Evolutionary conservation across 1,140 invertebrate genomes (phyloP).

Genomic region (Tetraneura akinire): DNA sequence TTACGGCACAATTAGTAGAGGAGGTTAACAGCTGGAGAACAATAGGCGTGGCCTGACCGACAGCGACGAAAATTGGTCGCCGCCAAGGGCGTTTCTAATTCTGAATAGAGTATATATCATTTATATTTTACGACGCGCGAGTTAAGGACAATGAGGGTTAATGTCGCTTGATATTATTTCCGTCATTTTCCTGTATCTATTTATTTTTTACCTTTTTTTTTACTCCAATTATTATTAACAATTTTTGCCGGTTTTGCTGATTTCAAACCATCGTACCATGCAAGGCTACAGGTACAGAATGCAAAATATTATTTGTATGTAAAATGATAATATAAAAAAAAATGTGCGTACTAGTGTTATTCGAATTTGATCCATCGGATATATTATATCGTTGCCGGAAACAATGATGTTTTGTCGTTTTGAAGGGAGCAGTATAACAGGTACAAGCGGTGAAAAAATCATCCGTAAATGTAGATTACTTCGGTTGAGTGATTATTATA

Average conservation of each 20-base stretch:
- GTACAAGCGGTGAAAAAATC: not conserved
- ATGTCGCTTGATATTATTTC: not conserved
- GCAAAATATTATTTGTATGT: not conserved
- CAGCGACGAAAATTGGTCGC: too few relatives aligned
- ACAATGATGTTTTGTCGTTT: slow-evolving; percentile 5
- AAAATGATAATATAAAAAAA: too few relatives aligned
- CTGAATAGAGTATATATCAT: too few relatives aligned
- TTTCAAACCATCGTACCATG: slow-evolving; percentile 37
- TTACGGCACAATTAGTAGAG: too few relatives aligned
- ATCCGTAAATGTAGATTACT: not conserved
- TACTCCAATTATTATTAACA: slow-evolving; percentile 29
- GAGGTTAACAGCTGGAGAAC: too few relatives aligned
- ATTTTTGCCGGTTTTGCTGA: slow-evolving; percentile 24
- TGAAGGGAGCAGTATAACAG: too few relatives aligned
- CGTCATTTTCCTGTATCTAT: not conserved
- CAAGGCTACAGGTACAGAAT: slow-evolving; percentile 7
- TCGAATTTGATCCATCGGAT: slow-evolving; percentile 1
- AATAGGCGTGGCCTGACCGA: too few relatives aligned
- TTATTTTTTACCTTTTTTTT: not conserved
- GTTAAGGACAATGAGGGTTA: not conserved
- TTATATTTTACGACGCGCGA: too few relatives aligned
- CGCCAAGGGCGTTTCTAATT: too few relatives aligned
- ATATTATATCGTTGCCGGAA: not conserved
- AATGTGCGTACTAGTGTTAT: not conserved
- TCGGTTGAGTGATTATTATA: slow-evolving; percentile 26